These are phyloP conservation scores for Platichthys flesus DNA, from an alignment of 2,113 vertebrate species.

Conservation along the genomic window DNA sequence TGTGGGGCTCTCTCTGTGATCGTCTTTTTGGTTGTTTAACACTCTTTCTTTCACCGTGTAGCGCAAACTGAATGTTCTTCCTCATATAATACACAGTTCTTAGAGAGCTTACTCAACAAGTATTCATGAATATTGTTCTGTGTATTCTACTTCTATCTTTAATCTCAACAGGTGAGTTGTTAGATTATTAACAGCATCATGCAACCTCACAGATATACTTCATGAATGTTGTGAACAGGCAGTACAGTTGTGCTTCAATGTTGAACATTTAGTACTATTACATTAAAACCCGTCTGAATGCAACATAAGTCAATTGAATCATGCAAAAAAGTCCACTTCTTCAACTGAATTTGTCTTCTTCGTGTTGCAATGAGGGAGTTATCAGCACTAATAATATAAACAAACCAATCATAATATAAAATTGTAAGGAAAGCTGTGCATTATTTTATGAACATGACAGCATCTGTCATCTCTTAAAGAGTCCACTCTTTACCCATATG, in stretches of 20 bases:
- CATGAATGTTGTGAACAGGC: not conserved
- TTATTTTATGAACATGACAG: not conserved
- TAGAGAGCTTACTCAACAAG: conserved; percentile 37
- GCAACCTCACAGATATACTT: conserved; percentile 8
- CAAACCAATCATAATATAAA: not conserved
- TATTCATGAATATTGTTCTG: conserved; percentile 56
- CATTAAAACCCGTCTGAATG: not conserved
- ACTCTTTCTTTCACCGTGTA: not conserved
- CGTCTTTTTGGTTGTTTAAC: conserved; percentile 3
- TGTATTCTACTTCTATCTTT: conserved; percentile 53
- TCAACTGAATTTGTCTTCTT: not conserved
- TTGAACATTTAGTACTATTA: not conserved
- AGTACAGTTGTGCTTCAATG: not conserved
- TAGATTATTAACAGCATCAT: conserved; percentile 57
- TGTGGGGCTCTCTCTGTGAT: conserved; percentile 28
- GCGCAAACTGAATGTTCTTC: conserved; percentile 16
- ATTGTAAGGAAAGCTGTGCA: not conserved
- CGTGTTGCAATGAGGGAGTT: not conserved
- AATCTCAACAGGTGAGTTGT: conserved; percentile 50
- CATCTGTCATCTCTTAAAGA: not conserved
- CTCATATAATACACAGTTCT: conserved; percentile 5
- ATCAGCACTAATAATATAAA: not conserved
- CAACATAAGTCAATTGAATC: conserved; percentile 4
- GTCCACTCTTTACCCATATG: not conserved
- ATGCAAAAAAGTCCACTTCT: not conserved